Conservation (phyloP, 2,888 invertebrate genomes). For the Drosophila leonis region DNA sequence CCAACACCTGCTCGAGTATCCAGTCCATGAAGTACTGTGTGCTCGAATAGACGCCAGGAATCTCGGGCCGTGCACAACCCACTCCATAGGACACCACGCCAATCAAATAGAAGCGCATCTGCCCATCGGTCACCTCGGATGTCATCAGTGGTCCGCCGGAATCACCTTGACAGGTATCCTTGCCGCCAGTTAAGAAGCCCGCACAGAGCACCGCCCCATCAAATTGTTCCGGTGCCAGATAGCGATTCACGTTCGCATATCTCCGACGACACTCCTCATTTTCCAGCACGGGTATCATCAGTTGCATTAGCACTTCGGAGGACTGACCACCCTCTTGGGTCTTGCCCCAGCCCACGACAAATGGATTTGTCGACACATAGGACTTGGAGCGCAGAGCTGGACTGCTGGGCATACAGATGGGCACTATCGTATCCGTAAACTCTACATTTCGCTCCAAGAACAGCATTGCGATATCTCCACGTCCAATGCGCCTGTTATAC, state of each 20-base stretch:
- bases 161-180: slow-evolving; percentile 85
- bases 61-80: slow-evolving; percentile 88
- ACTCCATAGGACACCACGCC: slow-evolving; percentile 90
- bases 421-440: slow-evolving; percentile 87
- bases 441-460: slow-evolving; percentile 87
- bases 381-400: slow-evolving; percentile 86
- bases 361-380: slow-evolving; percentile 88
- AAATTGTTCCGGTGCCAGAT: slow-evolving; percentile 81
- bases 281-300: slow-evolving; percentile 90
- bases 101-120: slow-evolving; percentile 86
- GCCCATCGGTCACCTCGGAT: slow-evolving; percentile 64
- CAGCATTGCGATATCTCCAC: slow-evolving; percentile 93
- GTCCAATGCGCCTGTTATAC: slow-evolving; percentile 85
- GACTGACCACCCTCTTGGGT: slow-evolving; percentile 87
- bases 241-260: slow-evolving; percentile 73
- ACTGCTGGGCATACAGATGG: slow-evolving; percentile 91
- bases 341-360: slow-evolving; percentile 89
- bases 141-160: slow-evolving; percentile 85
- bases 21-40: slow-evolving; percentile 88
- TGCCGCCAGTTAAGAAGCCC: slow-evolving; percentile 81
- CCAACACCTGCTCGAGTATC: slow-evolving; percentile 86
- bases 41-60: slow-evolving; percentile 88
- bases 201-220: slow-evolving; percentile 83
- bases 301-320: slow-evolving; percentile 88
- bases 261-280: slow-evolving; percentile 87